These are phyloP conservation scores for Pseudorasbora parva DNA, from an alignment of 2,113 vertebrate species.

Conservation along the genomic window DNA sequence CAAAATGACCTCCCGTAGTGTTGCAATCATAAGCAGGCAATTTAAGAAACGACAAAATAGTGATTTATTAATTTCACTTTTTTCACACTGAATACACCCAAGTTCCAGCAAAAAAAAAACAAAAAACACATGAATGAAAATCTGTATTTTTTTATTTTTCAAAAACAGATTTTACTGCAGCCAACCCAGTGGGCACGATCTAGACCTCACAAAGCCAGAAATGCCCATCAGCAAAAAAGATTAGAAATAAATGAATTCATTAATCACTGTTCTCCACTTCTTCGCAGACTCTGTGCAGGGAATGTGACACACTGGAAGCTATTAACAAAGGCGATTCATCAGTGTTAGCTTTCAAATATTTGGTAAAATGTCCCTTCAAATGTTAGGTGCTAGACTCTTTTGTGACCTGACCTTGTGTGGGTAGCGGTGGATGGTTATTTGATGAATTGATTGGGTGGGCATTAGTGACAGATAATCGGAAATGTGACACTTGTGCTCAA, in stretches of 20 bases:
- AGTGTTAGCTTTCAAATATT: slow-evolving; percentile 36
- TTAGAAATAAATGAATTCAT: slow-evolving; percentile 39
- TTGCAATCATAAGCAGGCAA: slow-evolving; percentile 42
- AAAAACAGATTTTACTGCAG: slow-evolving; percentile 20
- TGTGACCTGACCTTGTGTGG: slow-evolving; percentile 15
- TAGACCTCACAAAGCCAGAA: neutral
- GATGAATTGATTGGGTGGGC: slow-evolving; percentile 43
- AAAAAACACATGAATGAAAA: slow-evolving; percentile 18
- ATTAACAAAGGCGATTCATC: slow-evolving; percentile 10
- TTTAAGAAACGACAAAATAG: slow-evolving; percentile 32
- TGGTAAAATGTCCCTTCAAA: slow-evolving; percentile 14
- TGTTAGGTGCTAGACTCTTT: slow-evolving; percentile 1
- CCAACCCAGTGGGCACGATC: neutral
- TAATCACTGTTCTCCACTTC: slow-evolving; percentile 1
- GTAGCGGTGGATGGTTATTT: slow-evolving; percentile 5
- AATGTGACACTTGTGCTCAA: slow-evolving; percentile 41
- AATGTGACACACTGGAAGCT: neutral
- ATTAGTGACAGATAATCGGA: slow-evolving; percentile 51
- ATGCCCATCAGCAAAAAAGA: slow-evolving; percentile 27
- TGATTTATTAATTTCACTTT: slow-evolving; percentile 44
- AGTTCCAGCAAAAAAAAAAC: neutral
- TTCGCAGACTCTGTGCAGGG: neutral
- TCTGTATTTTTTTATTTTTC: neutral
- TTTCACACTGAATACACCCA: slow-evolving; percentile 8
- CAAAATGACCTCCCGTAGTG: slow-evolving; percentile 30